Conservation (phyloP, 1,140 invertebrate genomes). For the Oryctes rhinoceros region DNA sequence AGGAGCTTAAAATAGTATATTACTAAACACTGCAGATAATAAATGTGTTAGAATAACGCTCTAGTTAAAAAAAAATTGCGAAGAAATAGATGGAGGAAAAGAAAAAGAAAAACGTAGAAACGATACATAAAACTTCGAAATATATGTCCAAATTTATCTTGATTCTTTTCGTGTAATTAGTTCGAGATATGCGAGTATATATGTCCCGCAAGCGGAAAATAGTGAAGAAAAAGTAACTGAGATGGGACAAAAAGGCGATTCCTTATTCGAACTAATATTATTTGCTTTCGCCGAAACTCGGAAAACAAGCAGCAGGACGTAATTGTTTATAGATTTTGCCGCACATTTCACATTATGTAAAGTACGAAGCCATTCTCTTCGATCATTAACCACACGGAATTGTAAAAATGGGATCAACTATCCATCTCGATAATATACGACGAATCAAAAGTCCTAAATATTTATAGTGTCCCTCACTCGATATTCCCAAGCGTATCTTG, state of each 20-base stretch:
- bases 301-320: neutral
- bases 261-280: neutral
- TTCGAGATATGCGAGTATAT: neutral
- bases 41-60: too few relatives aligned
- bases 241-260: too few relatives aligned
- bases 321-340: neutral
- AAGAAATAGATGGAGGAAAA: too few relatives aligned
- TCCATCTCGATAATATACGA: neutral
- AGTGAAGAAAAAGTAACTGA: neutral
- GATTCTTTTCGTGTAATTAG: conserved; percentile 5
- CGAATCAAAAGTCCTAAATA: neutral
- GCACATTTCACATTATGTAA: neutral
- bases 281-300: neutral
- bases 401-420: neutral
- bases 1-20: too few relatives aligned
- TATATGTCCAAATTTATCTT: neutral
- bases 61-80: too few relatives aligned
- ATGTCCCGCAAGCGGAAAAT: neutral
- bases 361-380: neutral
- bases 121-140: neutral
- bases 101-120: too few relatives aligned
- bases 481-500: neutral
- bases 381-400: neutral
- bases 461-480: neutral
- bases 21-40: too few relatives aligned